phyloP scores from a whole-genome alignment of 2,888 invertebrate species.

The Ormyrus nitidulus region DNA sequence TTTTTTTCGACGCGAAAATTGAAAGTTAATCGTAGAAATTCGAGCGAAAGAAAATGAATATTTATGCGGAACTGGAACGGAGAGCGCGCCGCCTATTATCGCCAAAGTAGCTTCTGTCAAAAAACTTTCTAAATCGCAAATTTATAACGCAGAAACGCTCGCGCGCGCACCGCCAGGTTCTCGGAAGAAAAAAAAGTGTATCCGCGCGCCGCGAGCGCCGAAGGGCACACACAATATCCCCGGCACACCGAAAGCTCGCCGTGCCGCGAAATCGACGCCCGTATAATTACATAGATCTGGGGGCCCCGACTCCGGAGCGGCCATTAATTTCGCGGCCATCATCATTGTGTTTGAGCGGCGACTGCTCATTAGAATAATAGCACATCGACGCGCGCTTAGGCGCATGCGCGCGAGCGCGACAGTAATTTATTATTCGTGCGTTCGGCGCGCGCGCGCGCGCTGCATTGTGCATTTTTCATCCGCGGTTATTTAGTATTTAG shows the following conservation, averaged over 20 bases:
- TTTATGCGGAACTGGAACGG: too few species aligned
- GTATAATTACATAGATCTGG: conserved; percentile 27
- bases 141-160: background rate
- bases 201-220: too few species aligned
- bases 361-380: conserved; percentile 55
- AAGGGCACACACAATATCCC: too few species aligned
- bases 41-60: too few species aligned
- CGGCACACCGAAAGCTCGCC: conserved; percentile 12
- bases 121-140: background rate
- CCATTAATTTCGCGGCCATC: conserved; percentile 53
- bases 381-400: conserved; percentile 38
- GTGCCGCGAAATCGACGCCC: conserved; percentile 32
- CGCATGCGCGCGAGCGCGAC: conserved; percentile 19
- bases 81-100: background rate
- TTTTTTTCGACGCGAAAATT: too few species aligned
- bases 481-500: conserved; percentile 27
- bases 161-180: background rate
- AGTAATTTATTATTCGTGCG: conserved; percentile 59
- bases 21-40: too few species aligned
- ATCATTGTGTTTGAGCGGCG: conserved; percentile 48
- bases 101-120: background rate
- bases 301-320: background rate
- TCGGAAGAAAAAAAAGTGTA: too few species aligned
- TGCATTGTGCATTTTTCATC: conserved; percentile 11
- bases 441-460: conserved; percentile 40